Evolutionary conservation across 2,888 invertebrate species (phyloP), one percentile per base, ranked within the genome.

Genomic region (Hirtodrosophila duncani): DNA sequence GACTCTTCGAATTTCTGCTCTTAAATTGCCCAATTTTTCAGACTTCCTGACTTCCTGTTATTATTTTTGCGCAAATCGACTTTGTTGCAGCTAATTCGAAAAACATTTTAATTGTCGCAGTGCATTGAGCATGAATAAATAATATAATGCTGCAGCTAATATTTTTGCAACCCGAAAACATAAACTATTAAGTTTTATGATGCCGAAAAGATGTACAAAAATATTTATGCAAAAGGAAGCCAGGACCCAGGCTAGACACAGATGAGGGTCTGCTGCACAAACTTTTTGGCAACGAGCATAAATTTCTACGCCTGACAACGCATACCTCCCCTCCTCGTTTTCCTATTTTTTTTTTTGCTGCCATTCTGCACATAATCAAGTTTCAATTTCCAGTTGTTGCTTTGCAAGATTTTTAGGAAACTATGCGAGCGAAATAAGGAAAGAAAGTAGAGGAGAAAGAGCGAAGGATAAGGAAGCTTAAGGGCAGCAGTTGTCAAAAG

Each of bases 281-380:
- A 77, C 53, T 74, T 72, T 75, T 64, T 71, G 68, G 69, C 77
- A 65, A 77, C 72, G 65, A 80, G 78, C 67, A 80, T 77, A 78
- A 67, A 77, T 80, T 80, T 80, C 62, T 59, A 67, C 34, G 64
- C 52, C 64, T 39, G 61, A 53, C 56, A 49, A 63, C 43, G 37
- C 57, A 58, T 36, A 27, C 45, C 18, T 30, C 18, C 42, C 31
- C 27, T 37, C 43, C 33, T 13, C 27, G 43, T 24, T 44, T 29
- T 39, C 44, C 46, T 72, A 68, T 64, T 61, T 63, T 64, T 48
- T 60, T 45, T 61, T n/a, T n/a, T n/a, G n/a, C 71, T 71, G 79
- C 71, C 70, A 52, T 65, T 79, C 75, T 72, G 83, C 83, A 83
- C 82, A 80, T 83, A 82, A 83, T 83, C 83, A 83, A 83, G 84